phyloP scores from a whole-genome alignment of 2,888 invertebrate genomes.

The Tenthredo livida region DNA sequence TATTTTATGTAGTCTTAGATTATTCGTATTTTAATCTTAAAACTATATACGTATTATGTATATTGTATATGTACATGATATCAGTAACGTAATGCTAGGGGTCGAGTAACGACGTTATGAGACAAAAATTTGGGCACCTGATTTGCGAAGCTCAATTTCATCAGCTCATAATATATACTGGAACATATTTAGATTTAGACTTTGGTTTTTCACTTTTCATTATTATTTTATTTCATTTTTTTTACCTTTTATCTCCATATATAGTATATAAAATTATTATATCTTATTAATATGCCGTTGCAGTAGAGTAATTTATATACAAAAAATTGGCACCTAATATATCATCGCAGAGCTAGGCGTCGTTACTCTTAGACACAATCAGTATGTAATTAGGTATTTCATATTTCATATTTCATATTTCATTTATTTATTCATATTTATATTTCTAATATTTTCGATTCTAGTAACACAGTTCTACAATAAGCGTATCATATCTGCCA shows the following conservation, averaged over 20 bases:
- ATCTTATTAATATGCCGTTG: too few relatives aligned
- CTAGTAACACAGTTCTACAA: constrained; percentile 55
- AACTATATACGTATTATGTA: neutral
- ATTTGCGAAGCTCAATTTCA: constrained; percentile 4
- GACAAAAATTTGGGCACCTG: neutral
- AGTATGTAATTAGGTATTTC: constrained; percentile 4
- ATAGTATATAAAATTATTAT: too few relatives aligned
- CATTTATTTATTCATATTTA: neutral
- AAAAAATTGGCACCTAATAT: neutral
- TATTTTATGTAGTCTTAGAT: neutral
- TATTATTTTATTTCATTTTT: neutral
- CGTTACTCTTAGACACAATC: constrained; percentile 31
- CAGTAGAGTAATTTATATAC: too few relatives aligned
- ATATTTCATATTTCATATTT: neutral
- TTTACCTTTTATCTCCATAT: too few relatives aligned
- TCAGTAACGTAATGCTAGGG: neutral
- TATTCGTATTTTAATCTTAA: neutral
- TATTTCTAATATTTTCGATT: neutral
- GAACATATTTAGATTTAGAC: neutral
- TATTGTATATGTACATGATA: constrained; percentile 4
- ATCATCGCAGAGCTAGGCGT: neutral
- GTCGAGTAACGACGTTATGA: neutral
- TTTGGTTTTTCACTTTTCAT: neutral
- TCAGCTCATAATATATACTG: neutral
- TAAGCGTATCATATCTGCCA: constrained; percentile 52